Percentiles rank a stretch among this genome's conserved stretches.
These are phyloP conservation scores for Clanis bilineata DNA, from an alignment of 2,888 invertebrate genomes.

Conservation along the genomic window DNA sequence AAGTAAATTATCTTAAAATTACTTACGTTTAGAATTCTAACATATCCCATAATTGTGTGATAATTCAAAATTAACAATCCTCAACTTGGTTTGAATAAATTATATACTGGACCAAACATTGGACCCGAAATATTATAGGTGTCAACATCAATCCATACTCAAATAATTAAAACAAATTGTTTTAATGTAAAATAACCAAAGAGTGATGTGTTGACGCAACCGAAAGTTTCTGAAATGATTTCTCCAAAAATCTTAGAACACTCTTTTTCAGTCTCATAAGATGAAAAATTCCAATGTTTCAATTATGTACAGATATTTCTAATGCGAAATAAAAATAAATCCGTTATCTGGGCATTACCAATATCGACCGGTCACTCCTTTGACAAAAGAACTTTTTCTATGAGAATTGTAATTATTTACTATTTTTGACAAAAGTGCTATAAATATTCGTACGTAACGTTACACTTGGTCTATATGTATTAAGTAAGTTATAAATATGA, in stretches of 20 bases:
- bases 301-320: conserved; percentile 20
- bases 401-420: not conserved
- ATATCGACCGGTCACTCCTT: not conserved
- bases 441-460: conserved; percentile 16
- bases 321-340: conserved; percentile 1
- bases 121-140: conserved; percentile 24
- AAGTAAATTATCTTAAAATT: conserved; percentile 1
- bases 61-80: not conserved
- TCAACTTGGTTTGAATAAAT: conserved; percentile 14
- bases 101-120: conserved; percentile 25
- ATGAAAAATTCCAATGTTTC: conserved; percentile 64
- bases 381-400: not conserved
- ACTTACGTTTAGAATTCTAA: not conserved
- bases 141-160: conserved; percentile 18
- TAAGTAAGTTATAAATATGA: conserved; percentile 25
- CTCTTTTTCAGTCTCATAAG: conserved; percentile 78
- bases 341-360: not conserved
- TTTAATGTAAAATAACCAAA: not conserved
- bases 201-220: not conserved
- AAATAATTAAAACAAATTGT: not conserved
- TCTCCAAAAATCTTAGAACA: conserved; percentile 69
- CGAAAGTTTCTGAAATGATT: conserved; percentile 24
- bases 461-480: conserved; percentile 14
- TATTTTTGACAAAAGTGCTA: conserved; percentile 1
- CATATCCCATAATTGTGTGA: not conserved